phyloP scores from a whole-genome alignment of 1,140 invertebrate species.

The Berghia stephanieae region DNA sequence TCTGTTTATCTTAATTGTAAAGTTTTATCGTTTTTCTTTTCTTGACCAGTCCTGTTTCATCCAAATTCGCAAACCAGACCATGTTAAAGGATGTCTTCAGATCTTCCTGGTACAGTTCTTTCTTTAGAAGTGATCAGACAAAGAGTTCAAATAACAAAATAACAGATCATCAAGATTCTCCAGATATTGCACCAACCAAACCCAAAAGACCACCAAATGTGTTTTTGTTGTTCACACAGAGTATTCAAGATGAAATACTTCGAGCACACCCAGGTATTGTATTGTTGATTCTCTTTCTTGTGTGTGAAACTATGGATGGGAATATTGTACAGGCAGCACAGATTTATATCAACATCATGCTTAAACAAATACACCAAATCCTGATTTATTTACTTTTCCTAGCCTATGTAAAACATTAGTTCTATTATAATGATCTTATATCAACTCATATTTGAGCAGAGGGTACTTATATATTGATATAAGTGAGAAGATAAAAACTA shows the following conservation, averaged over 20 bases:
- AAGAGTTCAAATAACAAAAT: not conserved
- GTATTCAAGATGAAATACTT: not conserved
- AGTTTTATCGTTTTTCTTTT: not conserved
- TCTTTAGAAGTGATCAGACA: not conserved
- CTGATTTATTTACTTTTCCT: too few relatives aligned
- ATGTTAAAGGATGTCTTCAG: not conserved
- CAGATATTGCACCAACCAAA: not conserved
- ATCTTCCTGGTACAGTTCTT: not conserved
- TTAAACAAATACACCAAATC: too few relatives aligned
- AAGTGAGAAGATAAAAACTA: too few relatives aligned
- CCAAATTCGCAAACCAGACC: too few relatives aligned
- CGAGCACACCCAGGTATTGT: slow-evolving; percentile 7
- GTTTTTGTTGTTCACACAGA: slow-evolving; percentile 13
- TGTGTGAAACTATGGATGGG: too few relatives aligned
- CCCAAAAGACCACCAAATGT: slow-evolving; percentile 28
- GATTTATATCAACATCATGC: too few relatives aligned
- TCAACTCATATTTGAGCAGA: not conserved
- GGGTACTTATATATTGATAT: not conserved
- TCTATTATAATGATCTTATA: too few relatives aligned
- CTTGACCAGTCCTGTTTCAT: not conserved
- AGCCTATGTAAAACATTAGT: too few relatives aligned
- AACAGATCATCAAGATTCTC: too few relatives aligned
- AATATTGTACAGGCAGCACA: too few relatives aligned
- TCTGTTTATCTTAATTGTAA: not conserved
- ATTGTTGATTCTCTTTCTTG: too few relatives aligned